Evolutionary conservation across 2,113 vertebrate species (phyloP), one percentile per base, ranked within the genome.

Genomic region (Neogobius melanostomus): DNA sequence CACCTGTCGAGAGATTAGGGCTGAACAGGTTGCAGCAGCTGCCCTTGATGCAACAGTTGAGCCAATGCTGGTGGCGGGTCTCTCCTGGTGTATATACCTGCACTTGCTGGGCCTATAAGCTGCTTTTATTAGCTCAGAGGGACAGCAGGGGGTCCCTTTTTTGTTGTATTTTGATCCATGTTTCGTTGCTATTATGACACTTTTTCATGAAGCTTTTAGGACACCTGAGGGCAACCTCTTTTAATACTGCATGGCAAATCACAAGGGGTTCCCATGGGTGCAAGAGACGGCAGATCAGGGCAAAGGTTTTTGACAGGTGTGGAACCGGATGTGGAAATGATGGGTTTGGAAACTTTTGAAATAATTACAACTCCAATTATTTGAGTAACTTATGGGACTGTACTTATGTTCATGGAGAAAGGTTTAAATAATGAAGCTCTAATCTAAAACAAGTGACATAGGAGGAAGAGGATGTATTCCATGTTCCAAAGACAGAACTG

Each of bases 1-100:
- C 61, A 64, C 59, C 59, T 61, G 59, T 61, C 49, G 49, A 50
- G 17, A 59, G 71, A 67, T 48, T 70, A 11, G 16, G 48, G 69
- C 75, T 6, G 0, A 72, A 72, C 69, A 83, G 76, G 72, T 82
- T 83, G 76, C 11, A 69, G 77, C 86, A 87, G 85, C 85, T 89
- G 89, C 80, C 70, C 59, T 54, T 46, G 56, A 77, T 43, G 28
- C 77, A 75, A 47, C 70, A 75, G 64, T 82, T 79, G 75, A 81
- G 71, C 72, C 60, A 82, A 85, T 77, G 77, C 3, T 68, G 17
- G 7, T 11, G 43, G 12, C 11, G 51, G 52, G 36, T 17, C 60
- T 64, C 68, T 59, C 59, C 75, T 67, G 68, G 53, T 69, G 62
- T 71, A 62, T 66, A 28, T 47, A 57, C 12, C 70, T 69, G 65